These are phyloP conservation scores for Salvator merianae DNA, from an alignment of 2,113 vertebrate genomes.

Conservation along the genomic window DNA sequence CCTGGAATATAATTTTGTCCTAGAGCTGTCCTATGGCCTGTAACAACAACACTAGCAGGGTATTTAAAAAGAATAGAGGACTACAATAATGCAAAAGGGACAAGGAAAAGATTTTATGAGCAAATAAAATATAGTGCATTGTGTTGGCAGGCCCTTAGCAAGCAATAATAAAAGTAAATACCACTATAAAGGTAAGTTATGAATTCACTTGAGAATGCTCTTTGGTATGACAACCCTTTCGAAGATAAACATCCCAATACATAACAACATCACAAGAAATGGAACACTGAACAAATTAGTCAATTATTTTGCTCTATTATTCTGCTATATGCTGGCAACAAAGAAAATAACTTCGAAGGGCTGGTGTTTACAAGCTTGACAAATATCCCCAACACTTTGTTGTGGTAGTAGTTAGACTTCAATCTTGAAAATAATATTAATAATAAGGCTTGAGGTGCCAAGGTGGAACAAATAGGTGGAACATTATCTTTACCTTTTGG, in stretches of 20 bases:
- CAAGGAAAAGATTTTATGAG: neutral
- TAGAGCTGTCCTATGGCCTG: too few species aligned
- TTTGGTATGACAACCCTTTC: neutral
- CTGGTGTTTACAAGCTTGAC: slow-evolving; percentile 11
- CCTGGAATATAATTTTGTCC: neutral
- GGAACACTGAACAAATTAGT: slow-evolving; percentile 5
- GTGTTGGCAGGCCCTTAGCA: neutral
- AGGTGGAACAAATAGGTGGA: too few species aligned
- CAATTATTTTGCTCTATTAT: slow-evolving; percentile 28
- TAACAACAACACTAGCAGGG: neutral
- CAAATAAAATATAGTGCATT: neutral
- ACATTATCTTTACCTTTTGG: too few species aligned
- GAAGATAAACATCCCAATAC: slow-evolving; percentile 10
- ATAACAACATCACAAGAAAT: slow-evolving; percentile 23
- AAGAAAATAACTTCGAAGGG: slow-evolving; percentile 29
- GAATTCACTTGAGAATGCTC: neutral
- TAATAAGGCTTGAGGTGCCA: too few species aligned
- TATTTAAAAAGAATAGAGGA: neutral
- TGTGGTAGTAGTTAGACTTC: neutral
- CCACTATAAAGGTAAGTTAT: neutral
- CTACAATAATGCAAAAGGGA: neutral
- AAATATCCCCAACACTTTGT: slow-evolving; percentile 21
- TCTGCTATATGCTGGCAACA: slow-evolving; percentile 26
- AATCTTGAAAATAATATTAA: neutral
- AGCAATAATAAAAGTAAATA: slow-evolving; percentile 13